Percentiles rank a stretch among this genome's conserved stretches.
phyloP scores from a whole-genome alignment of 2,113 vertebrate species.

The Campylorhamphus procurvoides region DNA sequence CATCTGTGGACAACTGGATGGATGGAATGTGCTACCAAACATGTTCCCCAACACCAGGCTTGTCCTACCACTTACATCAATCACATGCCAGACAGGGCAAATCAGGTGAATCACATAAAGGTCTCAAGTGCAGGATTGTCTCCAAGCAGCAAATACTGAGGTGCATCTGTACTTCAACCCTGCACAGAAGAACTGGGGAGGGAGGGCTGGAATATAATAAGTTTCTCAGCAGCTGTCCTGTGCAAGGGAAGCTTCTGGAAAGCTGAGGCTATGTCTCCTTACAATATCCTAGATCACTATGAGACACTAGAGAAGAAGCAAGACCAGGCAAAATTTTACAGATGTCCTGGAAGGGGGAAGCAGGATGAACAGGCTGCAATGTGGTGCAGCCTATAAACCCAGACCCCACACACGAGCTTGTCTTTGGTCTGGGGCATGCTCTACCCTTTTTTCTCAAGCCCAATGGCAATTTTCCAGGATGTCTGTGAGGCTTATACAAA shows the following conservation, averaged over 20 bases:
- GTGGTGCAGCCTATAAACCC: not conserved
- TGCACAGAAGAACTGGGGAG: not conserved
- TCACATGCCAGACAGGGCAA: not conserved
- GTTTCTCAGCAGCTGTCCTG: not conserved
- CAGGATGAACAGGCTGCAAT: not conserved
- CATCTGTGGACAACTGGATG: not conserved
- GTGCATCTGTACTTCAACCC: not conserved
- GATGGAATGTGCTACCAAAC: not conserved
- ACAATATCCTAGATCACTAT: not conserved
- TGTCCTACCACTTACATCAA: not conserved
- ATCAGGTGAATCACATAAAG: not conserved
- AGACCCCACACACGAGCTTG: not conserved
- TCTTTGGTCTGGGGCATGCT: not conserved
- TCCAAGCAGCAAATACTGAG: not conserved
- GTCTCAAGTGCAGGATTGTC: not conserved
- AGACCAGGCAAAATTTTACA: not conserved
- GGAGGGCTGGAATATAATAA: not conserved
- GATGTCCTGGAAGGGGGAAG: not conserved
- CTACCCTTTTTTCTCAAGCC: not conserved
- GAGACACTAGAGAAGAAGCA: not conserved
- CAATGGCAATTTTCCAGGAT: not conserved
- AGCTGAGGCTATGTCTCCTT: not conserved
- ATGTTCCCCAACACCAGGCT: not conserved
- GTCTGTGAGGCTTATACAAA: not conserved
- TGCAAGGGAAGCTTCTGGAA: not conserved